Base-by-base conservation (phyloP, 2,797 vertebrate species). In the Poliocrania exsul region DNA sequence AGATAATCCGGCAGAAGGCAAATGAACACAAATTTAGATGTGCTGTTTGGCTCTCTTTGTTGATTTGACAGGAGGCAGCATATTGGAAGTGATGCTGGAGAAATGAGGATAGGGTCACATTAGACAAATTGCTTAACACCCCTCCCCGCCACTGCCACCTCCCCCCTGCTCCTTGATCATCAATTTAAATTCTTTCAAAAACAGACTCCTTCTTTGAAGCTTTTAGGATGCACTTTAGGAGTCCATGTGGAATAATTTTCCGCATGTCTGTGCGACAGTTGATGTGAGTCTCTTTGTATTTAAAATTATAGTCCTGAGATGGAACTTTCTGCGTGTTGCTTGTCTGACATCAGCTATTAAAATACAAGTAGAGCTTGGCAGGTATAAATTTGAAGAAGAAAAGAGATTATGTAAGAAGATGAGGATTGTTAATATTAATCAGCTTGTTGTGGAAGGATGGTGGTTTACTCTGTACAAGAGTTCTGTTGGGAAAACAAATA, bases 291-390 rank as follows among this genome's bases (percentile, higher is more conserved):
- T 98, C 97, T 98, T 98, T 98, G 98, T 98, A 94, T 98, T 98
- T 94, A 97, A 98, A 98, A 98, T 98, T 98, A 98, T 97, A 98
- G 98, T 97, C 97, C 98, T 98, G 97, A 97, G 96, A 95, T 97
- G 96, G 97, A 97, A 97, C 97, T 97, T 96, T 91, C 96, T 96
- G 93, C 93, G 74, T 86, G 65, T 97, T 96, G 96, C 97, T 97
- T 96, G 96, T 97, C 98, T 98, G 98, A 98, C 98, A 98, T 98
- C 95, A 96, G 96, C 97, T 98, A 97, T 98, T 98, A 98, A 98
- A 97, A 98, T 97, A 91, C 96, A 97, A 97, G 97, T 90, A 96
- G 97, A 97, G 95, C 97, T 97, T 98, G 98, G 97, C 98, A 98
- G 98, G 98, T 98, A 97, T 97, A 96, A 98, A 98, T 98, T 98